Percentiles rank a stretch among this genome's conserved stretches.
Evolutionary conservation across 2,888 invertebrate species (phyloP).

Genomic region (Orthosia cruda): DNA sequence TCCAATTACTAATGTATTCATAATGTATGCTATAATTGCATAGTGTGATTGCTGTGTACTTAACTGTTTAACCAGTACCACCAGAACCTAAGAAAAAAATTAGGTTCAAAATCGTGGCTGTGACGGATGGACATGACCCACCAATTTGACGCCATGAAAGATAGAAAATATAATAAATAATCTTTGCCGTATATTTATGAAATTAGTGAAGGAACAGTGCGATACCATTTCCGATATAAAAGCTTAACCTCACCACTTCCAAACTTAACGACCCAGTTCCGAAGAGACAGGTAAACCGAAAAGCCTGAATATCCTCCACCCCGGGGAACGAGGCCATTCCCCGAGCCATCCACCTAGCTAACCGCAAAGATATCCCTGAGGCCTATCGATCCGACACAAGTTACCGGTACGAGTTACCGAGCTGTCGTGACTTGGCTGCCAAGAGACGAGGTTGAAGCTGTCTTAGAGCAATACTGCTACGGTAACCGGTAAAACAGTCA

Average conservation of each 20-base stretch:
- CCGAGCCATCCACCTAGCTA: neutral
- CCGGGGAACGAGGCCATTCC: slow-evolving; percentile 5
- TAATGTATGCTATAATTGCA: neutral
- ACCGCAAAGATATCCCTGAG: slow-evolving; percentile 1
- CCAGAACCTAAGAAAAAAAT: too few relatives aligned
- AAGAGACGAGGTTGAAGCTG: neutral
- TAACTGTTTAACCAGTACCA: too few relatives aligned
- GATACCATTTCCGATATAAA: neutral
- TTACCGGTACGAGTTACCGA: slow-evolving; percentile 3
- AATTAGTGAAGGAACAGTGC: neutral
- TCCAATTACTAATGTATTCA: neutral
- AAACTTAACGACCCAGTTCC: slow-evolving; percentile 11
- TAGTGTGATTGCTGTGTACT: too few relatives aligned
- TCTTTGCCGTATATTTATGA: neutral
- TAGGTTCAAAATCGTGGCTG: too few relatives aligned
- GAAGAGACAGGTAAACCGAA: slow-evolving; percentile 3
- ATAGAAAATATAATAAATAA: neutral
- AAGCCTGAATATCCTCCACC: neutral
- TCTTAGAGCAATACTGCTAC: neutral
- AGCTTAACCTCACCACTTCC: neutral
- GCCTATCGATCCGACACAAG: slow-evolving; percentile 39
- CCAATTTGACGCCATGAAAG: neutral
- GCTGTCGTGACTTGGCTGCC: slow-evolving; percentile 23
- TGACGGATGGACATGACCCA: too few relatives aligned
- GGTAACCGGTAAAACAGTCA: neutral